phyloP scores from a whole-genome alignment of 1,140 invertebrate species.

The Drosophila dunni region DNA sequence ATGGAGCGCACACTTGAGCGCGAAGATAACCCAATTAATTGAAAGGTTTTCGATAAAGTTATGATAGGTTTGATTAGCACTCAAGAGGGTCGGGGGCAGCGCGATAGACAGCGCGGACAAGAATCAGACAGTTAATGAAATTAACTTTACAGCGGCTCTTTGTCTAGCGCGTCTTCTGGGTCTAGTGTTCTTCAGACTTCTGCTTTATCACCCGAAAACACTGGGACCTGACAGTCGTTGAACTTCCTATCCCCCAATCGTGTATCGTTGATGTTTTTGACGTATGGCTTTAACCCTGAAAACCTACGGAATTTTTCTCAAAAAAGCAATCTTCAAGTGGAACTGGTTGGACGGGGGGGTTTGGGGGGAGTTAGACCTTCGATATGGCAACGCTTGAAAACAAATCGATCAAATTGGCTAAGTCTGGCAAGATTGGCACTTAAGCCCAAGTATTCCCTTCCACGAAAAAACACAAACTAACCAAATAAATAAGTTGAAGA shows the following conservation, averaged over 20 bases:
- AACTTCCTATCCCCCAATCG: slow-evolving; percentile 16
- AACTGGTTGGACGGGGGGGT: slow-evolving; percentile 10
- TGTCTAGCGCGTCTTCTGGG: not conserved
- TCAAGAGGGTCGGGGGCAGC: slow-evolving; percentile 3
- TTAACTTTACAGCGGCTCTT: slow-evolving; percentile 24
- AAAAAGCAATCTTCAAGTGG: slow-evolving; percentile 12
- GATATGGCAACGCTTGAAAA: slow-evolving; percentile 15
- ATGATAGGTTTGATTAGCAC: slow-evolving; percentile 73
- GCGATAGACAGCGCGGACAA: slow-evolving; percentile 32
- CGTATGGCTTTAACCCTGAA: slow-evolving; percentile 33
- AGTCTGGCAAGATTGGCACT: slow-evolving; percentile 38
- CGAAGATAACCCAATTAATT: slow-evolving; percentile 80
- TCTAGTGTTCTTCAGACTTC: not conserved
- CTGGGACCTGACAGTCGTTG: slow-evolving; percentile 34
- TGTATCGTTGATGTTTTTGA: not conserved
- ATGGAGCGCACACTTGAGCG: slow-evolving; percentile 48
- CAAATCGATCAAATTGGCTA: slow-evolving; percentile 66
- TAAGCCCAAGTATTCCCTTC: slow-evolving; percentile 49
- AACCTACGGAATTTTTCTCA: not conserved
- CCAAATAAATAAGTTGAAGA: slow-evolving; percentile 6
- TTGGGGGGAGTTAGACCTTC: slow-evolving; percentile 54
- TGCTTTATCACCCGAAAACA: slow-evolving; percentile 34
- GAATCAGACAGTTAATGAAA: slow-evolving; percentile 47
- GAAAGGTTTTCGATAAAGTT: slow-evolving; percentile 81
- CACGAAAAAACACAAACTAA: slow-evolving; percentile 3